phyloP scores from a whole-genome alignment of 2,888 invertebrate species.

The Melipona beecheii region DNA sequence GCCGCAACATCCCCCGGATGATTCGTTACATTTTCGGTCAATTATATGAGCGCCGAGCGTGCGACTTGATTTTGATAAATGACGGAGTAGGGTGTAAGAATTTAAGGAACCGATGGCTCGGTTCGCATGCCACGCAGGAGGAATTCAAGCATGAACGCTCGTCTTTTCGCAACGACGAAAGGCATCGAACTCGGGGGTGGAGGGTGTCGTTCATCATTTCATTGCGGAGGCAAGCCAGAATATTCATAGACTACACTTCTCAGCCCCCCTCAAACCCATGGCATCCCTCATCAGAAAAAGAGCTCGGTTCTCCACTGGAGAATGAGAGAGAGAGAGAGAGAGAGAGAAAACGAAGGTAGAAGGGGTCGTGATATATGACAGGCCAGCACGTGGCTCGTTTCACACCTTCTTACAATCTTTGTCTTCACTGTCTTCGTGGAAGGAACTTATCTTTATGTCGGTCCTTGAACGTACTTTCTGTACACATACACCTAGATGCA shows the following conservation, averaged over 20 bases:
- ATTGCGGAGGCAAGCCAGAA: slow-evolving; percentile 77
- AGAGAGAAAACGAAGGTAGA: slow-evolving; percentile 51
- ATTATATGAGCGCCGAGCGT: slow-evolving; percentile 68
- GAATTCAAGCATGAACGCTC: slow-evolving; percentile 75
- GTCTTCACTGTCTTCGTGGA: slow-evolving; percentile 73
- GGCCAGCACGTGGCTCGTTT: slow-evolving; percentile 80
- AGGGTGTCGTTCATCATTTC: slow-evolving; percentile 81
- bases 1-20: slow-evolving; percentile 10
- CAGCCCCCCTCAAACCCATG: slow-evolving; percentile 31
- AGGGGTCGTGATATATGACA: slow-evolving; percentile 78
- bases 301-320: slow-evolving; percentile 22
- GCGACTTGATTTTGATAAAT: slow-evolving; percentile 80
- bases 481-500: slow-evolving; percentile 43
- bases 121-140: slow-evolving; percentile 76
- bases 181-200: slow-evolving; percentile 55
- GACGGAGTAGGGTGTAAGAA: slow-evolving; percentile 69
- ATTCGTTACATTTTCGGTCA: slow-evolving; percentile 52
- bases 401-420: slow-evolving; percentile 80
- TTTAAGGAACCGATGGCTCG: slow-evolving; percentile 81
- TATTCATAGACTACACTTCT: slow-evolving; percentile 79
- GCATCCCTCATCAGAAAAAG: slow-evolving; percentile 60
- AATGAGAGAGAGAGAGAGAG: slow-evolving; percentile 15
- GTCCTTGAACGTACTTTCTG: slow-evolving; percentile 67
- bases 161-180: slow-evolving; percentile 58
- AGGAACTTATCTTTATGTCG: slow-evolving; percentile 75